Conservation (phyloP, 2,113 vertebrate species). For the Anseranas semipalmata region DNA sequence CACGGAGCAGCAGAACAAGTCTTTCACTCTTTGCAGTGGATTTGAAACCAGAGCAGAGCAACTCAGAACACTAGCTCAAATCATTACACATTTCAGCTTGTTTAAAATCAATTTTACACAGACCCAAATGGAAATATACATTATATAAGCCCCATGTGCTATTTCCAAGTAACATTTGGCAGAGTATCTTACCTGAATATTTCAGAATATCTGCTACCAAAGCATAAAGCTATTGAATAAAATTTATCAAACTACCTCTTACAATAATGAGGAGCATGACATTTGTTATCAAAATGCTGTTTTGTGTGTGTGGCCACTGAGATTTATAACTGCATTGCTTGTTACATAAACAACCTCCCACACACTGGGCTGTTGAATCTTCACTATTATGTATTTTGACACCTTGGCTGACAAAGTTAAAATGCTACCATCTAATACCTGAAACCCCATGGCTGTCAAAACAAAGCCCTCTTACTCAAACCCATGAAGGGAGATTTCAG, state of each 20-base stretch:
- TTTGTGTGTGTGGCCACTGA: background rate
- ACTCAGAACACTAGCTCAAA: background rate
- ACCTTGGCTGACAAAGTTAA: background rate
- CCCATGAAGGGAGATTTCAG: background rate
- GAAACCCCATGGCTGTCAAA: background rate
- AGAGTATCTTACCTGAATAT: background rate
- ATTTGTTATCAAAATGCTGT: background rate
- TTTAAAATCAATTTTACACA: background rate
- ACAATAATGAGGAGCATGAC: too few relatives aligned
- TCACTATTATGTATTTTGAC: background rate
- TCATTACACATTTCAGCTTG: background rate
- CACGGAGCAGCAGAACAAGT: background rate
- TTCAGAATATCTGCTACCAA: too few relatives aligned
- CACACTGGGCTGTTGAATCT: background rate
- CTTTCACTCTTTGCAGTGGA: background rate
- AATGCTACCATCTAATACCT: background rate
- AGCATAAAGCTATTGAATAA: too few relatives aligned
- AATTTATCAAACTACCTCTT: too few relatives aligned
- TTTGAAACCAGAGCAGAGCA: background rate
- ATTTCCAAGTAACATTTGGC: background rate
- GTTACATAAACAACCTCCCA: background rate
- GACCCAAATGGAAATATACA: background rate
- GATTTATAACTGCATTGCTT: background rate
- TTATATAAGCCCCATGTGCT: background rate
- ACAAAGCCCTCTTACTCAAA: background rate